A percentile compares a stretch with the other conserved stretches of the same genome.
Conservation (phyloP, 2,888 invertebrate species). For the Caenorhabditis parvicauda region DNA sequence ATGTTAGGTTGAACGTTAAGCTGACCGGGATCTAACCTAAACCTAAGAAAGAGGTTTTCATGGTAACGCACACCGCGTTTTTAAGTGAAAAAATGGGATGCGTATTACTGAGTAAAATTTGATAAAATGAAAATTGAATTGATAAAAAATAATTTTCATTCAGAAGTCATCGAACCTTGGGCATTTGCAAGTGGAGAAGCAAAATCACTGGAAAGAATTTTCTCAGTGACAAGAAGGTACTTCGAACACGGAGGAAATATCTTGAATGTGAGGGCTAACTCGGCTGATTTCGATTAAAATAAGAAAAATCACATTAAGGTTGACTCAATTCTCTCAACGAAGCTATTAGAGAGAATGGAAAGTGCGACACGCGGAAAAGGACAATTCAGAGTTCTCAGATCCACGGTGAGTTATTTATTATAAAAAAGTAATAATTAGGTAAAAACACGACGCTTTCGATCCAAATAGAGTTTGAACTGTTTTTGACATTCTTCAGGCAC, state of each 20-base stretch:
- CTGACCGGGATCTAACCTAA: too few relatives aligned
- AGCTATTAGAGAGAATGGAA: conserved; percentile 30
- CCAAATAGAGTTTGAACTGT: conserved; percentile 3
- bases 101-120: conserved; percentile 7
- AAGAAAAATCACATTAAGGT: conserved; percentile 8
- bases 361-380: conserved; percentile 24
- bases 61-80: too few relatives aligned
- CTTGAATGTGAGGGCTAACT: conserved; percentile 3
- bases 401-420: conserved; percentile 6
- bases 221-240: conserved; percentile 11
- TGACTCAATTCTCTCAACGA: conserved; percentile 21
- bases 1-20: neutral
- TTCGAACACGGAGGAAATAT: conserved; percentile 14
- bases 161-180: conserved; percentile 37
- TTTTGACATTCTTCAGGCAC: conserved; percentile 36
- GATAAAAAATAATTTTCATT: conserved; percentile 1
- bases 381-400: conserved; percentile 22
- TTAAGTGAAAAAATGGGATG: too few relatives aligned
- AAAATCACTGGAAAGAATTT: conserved; percentile 30
- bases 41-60: too few relatives aligned
- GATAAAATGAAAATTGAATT: neutral
- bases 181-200: conserved; percentile 31
- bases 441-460: neutral
- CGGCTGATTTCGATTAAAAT: neutral
- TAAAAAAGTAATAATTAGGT: conserved; percentile 1